These are phyloP conservation scores for Pteria penguin DNA, from an alignment of 2,888 invertebrate species.

Conservation along the genomic window DNA sequence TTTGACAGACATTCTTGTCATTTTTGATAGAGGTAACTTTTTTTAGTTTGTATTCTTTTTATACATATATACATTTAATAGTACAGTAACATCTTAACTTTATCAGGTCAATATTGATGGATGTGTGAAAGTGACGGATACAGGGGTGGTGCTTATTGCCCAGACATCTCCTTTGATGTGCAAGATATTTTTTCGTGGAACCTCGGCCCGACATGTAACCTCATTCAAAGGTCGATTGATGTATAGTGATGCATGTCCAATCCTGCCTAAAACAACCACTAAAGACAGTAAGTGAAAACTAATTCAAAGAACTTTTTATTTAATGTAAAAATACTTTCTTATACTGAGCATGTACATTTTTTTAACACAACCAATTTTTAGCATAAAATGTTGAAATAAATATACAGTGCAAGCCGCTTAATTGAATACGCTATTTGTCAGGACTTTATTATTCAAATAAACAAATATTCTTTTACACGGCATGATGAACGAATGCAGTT, in stretches of 20 bases:
- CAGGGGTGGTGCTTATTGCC: constrained; percentile 48
- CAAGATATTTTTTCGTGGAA: constrained; percentile 55
- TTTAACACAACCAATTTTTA: too few species aligned
- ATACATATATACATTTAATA: neutral
- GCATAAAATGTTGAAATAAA: too few species aligned
- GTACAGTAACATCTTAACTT: neutral
- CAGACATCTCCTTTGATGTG: constrained; percentile 22
- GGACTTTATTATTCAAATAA: too few species aligned
- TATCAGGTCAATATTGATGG: constrained; percentile 63
- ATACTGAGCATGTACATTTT: too few species aligned
- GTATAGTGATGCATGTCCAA: neutral
- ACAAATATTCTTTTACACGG: too few species aligned
- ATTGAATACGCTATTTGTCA: too few species aligned
- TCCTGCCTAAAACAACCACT: neutral
- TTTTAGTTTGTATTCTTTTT: neutral
- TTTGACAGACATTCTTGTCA: too few species aligned
- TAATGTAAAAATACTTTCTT: too few species aligned
- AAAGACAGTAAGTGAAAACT: neutral
- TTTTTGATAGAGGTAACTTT: too few species aligned
- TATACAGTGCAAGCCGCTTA: too few species aligned
- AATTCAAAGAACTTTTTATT: too few species aligned
- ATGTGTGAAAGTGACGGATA: constrained; percentile 59
- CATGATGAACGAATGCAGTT: too few species aligned
- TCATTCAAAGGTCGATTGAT: constrained; percentile 10
- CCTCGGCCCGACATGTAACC: constrained; percentile 51